Evolutionary conservation across 1,140 invertebrate species (phyloP), one percentile per base, ranked within the genome.

Genomic region (Babylonia areolata): DNA sequence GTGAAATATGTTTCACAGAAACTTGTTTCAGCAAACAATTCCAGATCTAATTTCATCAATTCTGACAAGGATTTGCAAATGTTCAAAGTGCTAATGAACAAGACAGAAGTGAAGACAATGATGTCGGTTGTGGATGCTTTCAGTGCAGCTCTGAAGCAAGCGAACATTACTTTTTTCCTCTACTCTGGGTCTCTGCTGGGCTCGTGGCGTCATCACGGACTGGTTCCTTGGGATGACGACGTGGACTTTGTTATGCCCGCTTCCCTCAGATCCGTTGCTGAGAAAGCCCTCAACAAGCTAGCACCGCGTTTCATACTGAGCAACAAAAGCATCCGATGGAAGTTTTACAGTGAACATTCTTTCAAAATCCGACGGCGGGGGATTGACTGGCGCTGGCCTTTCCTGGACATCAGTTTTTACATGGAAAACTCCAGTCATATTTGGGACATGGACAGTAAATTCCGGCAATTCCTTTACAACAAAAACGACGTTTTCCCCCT

Each of bases 221-320:
- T 89, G 42, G 86, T 90, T 15, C 90, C 90, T 11, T 90, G 90
- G 90, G 90, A 90, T 78, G 90, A 90, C 42, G 90, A 90, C 64
- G 84, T 88, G n/a, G 90, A 90, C 40, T 51, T 90, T 23, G 75
- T 86, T 9, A 54, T 90, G 37, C 84, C 84, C 33, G 23, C 37
- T 17, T 31, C 37, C 23, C 33, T 85, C 33, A 46, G 37, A 58
- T 28, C 15, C 31, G 0, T 12, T 9, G 12, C 33, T 3, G 5
- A 33, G 6, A 17, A 28, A 3, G 12, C 40, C 1, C 51, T 82
- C 35, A 9, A 23, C 15, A 20, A 20, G 6, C 46, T 46, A 11
- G n/a, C n/a, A n/a, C n/a, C n/a, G n/a, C n/a, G n/a, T n/a, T n/a
- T n/a, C n/a, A n/a, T 54, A 33, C 39, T 71, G 40, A 87, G 69